A percentile compares a stretch with the other conserved stretches of the same genome.
These are phyloP conservation scores for Maconellicoccus hirsutus DNA, from an alignment of 1,140 invertebrate genomes.

Conservation along the genomic window DNA sequence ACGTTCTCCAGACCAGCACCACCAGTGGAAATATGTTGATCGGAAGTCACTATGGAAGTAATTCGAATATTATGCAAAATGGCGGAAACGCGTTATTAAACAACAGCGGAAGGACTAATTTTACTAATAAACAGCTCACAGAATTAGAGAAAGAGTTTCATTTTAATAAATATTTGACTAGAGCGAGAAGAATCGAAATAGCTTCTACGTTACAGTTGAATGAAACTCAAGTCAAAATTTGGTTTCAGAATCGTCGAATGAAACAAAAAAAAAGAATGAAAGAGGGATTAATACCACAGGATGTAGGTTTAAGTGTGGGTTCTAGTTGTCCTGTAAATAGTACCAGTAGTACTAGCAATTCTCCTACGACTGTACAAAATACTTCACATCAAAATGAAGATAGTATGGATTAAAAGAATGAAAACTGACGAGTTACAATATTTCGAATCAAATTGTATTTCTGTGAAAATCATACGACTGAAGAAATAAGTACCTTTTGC, in stretches of 20 bases:
- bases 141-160: conserved; percentile 99
- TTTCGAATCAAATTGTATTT: too few relatives aligned
- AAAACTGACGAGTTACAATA: background rate
- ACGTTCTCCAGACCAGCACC: background rate
- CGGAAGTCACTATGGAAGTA: conserved; percentile 18
- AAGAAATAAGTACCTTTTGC: too few relatives aligned
- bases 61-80: conserved; percentile 15
- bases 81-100: conserved; percentile 36
- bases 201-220: conserved; percentile 90
- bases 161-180: conserved; percentile 96
- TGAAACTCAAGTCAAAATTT: conserved; percentile 89
- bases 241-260: conserved; percentile 88
- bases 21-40: background rate
- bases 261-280: conserved; percentile 90
- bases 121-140: conserved; percentile 97
- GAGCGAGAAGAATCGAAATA: conserved; percentile 93
- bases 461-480: too few relatives aligned
- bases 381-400: conserved; percentile 10
- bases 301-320: conserved; percentile 32
- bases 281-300: conserved; percentile 64
- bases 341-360: conserved; percentile 39
- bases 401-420: conserved; percentile 12
- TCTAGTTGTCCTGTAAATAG: conserved; percentile 31
- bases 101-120: conserved; percentile 88
- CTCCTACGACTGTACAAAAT: conserved; percentile 34